phyloP scores from a whole-genome alignment of 2,113 vertebrate species.

The Motacilla tschutschensis region DNA sequence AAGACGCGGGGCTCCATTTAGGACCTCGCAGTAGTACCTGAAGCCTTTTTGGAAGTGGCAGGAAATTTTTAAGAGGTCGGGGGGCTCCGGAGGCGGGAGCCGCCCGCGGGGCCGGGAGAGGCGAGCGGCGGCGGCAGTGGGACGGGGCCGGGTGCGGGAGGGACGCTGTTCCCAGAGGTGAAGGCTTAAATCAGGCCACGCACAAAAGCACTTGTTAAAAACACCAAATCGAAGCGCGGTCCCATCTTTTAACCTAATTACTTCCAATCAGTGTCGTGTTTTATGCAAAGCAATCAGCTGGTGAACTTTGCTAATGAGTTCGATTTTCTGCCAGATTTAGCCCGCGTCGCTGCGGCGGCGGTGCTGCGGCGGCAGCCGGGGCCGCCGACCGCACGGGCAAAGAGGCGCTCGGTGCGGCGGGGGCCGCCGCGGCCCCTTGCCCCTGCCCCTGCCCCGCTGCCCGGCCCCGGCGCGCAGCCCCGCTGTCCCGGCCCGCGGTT shows the following conservation, averaged over 20 bases:
- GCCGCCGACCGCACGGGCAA: background rate
- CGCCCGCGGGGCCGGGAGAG: background rate
- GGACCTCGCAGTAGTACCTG: background rate
- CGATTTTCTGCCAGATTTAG: slow-evolving; percentile 99
- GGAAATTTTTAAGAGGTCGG: background rate
- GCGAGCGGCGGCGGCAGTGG: background rate
- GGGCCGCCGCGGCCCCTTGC: background rate
- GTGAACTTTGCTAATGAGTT: slow-evolving; percentile 96
- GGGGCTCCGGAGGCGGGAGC: background rate
- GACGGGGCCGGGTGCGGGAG: background rate
- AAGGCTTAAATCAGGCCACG: slow-evolving; percentile 5
- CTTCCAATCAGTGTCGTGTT: slow-evolving; percentile 87
- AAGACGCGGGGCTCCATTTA: background rate
- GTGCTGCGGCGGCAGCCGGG: slow-evolving; percentile 63
- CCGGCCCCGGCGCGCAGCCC: background rate
- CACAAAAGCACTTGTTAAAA: slow-evolving; percentile 70
- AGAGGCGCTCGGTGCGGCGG: background rate
- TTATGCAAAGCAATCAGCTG: slow-evolving; percentile 95
- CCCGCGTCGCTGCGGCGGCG: slow-evolving; percentile 87
- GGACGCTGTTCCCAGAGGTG: background rate
- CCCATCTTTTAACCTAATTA: slow-evolving; percentile 95
- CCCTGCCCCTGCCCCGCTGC: background rate
- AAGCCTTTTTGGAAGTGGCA: background rate
- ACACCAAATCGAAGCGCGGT: slow-evolving; percentile 64
- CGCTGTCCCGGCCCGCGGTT: background rate